Conservation (phyloP, 2,797 vertebrate species). For the Sebastes itinus region DNA sequence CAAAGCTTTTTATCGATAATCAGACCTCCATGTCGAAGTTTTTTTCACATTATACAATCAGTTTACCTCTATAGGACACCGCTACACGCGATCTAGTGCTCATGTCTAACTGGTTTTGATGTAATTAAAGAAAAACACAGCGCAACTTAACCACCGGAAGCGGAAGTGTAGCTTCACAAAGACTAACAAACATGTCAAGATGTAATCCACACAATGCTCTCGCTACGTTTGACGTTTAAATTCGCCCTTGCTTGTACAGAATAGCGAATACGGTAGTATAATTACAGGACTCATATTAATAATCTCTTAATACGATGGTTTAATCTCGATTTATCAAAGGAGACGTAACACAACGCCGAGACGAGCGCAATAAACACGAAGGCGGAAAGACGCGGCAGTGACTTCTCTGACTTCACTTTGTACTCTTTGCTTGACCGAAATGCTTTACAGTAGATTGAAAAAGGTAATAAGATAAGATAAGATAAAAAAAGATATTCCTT, state of each 20-base stretch:
- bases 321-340: accelerated
- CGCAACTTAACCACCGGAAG: conserved; percentile 2
- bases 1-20: not conserved
- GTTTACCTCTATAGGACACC: accelerated
- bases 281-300: accelerated
- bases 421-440: not conserved
- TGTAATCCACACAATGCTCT: not conserved
- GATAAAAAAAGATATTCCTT: too few species aligned
- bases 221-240: accelerated
- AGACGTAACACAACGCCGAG: accelerated
- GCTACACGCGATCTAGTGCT: accelerated
- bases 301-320: accelerated
- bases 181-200: conserved; percentile 11
- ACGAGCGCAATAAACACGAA: not conserved
- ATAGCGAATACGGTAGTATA: accelerated
- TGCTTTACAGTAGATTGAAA: not conserved
- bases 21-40: accelerated
- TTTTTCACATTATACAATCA: not conserved
- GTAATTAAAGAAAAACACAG: not conserved
- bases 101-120: accelerated
- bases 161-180: conserved; percentile 31
- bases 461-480: too few species aligned
- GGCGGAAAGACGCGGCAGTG: not conserved
- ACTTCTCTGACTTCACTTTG: accelerated
- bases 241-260: accelerated